phyloP scores from a whole-genome alignment of 2,113 vertebrate species.

The Brachyistius frenatus region DNA sequence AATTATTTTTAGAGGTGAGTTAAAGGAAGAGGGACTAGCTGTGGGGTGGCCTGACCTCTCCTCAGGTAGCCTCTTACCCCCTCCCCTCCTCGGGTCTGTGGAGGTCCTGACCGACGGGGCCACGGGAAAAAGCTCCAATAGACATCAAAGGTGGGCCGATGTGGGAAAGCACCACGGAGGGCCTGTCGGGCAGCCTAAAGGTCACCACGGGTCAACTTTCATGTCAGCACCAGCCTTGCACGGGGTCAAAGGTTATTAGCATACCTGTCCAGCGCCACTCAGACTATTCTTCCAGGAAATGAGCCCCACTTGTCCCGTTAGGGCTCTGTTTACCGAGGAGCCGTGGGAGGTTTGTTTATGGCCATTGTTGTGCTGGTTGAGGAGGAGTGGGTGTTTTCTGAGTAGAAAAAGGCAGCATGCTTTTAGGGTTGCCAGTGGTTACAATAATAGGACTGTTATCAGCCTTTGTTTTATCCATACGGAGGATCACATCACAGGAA shows the following conservation, averaged over 20 bases:
- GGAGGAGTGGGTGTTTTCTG: constrained; percentile 52
- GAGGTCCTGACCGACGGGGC: constrained; percentile 57
- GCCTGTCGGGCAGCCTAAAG: constrained; percentile 40
- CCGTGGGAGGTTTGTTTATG: constrained; percentile 54
- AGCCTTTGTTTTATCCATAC: constrained; percentile 13
- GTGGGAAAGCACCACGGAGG: constrained; percentile 76
- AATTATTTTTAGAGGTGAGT: constrained; percentile 70
- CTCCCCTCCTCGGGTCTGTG: constrained; percentile 32
- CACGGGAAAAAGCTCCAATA: constrained; percentile 72
- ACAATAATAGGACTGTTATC: constrained; percentile 42
- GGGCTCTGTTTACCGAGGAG: constrained; percentile 58
- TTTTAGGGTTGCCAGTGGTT: constrained; percentile 21
- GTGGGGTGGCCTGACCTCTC: constrained; percentile 68
- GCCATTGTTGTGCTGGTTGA: constrained; percentile 61
- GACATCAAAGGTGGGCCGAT: constrained; percentile 80
- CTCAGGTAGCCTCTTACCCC: constrained; percentile 72
- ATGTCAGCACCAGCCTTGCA: constrained; percentile 73
- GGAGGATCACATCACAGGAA: constrained; percentile 55
- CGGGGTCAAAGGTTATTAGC: constrained; percentile 74
- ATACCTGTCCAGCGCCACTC: constrained; percentile 81
- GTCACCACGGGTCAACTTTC: constrained; percentile 78
- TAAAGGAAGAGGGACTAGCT: constrained; percentile 55
- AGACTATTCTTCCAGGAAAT: constrained; percentile 78
- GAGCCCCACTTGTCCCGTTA: constrained; percentile 83
- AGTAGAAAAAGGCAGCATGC: constrained; percentile 51